phyloP scores from a whole-genome alignment of 2,888 invertebrate genomes.

The Gandaritis pyraliata region DNA sequence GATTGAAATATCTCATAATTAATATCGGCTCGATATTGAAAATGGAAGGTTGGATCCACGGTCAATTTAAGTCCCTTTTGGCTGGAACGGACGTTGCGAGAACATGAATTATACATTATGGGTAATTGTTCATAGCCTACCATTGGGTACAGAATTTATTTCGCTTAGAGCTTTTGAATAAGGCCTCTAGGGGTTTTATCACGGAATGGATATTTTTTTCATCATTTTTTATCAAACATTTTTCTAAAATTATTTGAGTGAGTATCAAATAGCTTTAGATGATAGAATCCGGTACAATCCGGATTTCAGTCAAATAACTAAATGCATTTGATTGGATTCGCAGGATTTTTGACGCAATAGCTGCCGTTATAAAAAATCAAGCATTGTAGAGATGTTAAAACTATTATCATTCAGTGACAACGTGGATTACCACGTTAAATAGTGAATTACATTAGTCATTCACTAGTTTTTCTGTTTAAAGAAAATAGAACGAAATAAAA shows the following conservation, averaged over 20 bases:
- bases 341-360: not conserved
- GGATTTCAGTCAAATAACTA: constrained; percentile 1
- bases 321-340: constrained; percentile 2
- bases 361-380: too few species aligned
- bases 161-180: constrained; percentile 14
- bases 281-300: constrained; percentile 5
- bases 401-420: too few species aligned
- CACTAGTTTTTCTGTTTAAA: too few species aligned
- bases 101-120: constrained; percentile 78
- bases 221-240: too few species aligned
- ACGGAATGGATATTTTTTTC: too few species aligned
- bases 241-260: too few species aligned
- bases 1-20: constrained; percentile 53
- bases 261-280: too few species aligned
- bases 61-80: constrained; percentile 69
- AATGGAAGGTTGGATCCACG: constrained; percentile 63
- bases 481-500: too few species aligned
- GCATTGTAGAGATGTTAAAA: too few species aligned
- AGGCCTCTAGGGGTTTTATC: not conserved
- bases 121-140: constrained; percentile 49
- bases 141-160: constrained; percentile 49
- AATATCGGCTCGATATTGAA: constrained; percentile 60
- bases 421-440: too few species aligned
- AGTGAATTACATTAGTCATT: too few species aligned
- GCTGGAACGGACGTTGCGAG: constrained; percentile 58